Base-by-base conservation (phyloP, 2,797 vertebrate species). In the Anguilla pacifica region DNA sequence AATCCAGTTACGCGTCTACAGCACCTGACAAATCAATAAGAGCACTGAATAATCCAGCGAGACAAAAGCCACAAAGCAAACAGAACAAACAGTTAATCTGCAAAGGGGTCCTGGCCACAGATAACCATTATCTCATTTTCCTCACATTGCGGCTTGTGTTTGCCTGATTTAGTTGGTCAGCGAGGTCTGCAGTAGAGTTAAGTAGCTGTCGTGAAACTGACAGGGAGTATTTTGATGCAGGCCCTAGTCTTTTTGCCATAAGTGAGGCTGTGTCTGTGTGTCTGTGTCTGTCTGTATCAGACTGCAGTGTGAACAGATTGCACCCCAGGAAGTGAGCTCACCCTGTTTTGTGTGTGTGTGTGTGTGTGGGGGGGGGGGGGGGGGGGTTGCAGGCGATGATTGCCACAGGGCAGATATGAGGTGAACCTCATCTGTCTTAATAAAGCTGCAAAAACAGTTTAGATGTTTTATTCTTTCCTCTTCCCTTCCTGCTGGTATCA, bases 401-500 rank as follows among this genome's bases (percentile, higher is more conserved):
- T 67, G 64, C 25, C 1, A 9, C n/a, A 28, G 64, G 64, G 46
- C 19, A 51, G 79, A 51, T 11, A 49, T 82, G 79, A 49, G 39
- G 46, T 49, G 19, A 89, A 89, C 87, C 89, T 87, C 86, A 90
- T 93, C 91, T 91, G 86, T 91, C 89, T 91, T 89, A 88, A 85
- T 89, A 86, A 88, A 87, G 91, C 88, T 89, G 81, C 61, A 85
- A 89, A 85, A 93, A 90, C 83, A 90, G 90, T 83, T 88, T 90
- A 92, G 87, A 89, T 49, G 19, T 72, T 87, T 61, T 43, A 83
- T 83, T 46, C 25, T 46, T 61, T 49, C n/a, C 17, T 83, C 1
- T 51, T 83, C 83, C 43, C 59, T 70, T 87, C 59, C 57, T 87
- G 86, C 79, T 77, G 77, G 17, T 87, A 25, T 55, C 79, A 67